Percentiles rank a stretch among this genome's conserved stretches.
These are phyloP conservation scores for Pipra filicauda DNA, from an alignment of 2,113 vertebrate genomes.

Conservation along the genomic window DNA sequence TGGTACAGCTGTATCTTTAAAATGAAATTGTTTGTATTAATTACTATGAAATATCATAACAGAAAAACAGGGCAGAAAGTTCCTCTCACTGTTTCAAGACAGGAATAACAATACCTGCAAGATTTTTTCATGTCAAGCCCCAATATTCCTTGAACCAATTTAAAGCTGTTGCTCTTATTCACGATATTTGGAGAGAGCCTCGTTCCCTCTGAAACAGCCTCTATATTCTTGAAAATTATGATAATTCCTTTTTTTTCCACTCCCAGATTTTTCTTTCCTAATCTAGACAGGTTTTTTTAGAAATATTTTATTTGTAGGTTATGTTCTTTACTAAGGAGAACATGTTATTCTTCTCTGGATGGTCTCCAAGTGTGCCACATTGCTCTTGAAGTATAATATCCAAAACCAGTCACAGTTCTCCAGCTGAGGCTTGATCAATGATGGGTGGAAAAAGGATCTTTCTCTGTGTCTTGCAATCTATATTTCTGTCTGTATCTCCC, in stretches of 20 bases:
- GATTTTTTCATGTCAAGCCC: neutral
- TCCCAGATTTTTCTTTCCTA: neutral
- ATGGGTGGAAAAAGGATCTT: conserved; percentile 12
- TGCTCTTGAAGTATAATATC: conserved; percentile 22
- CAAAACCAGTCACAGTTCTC: conserved; percentile 1
- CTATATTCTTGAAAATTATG: neutral
- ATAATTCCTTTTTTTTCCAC: neutral
- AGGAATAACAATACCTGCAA: neutral
- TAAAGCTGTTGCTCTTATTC: neutral
- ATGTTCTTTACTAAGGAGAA: conserved; percentile 16
- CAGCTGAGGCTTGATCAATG: conserved; percentile 58
- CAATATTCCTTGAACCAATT: neutral
- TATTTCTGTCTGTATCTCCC: conserved; percentile 17
- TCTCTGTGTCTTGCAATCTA: conserved; percentile 13
- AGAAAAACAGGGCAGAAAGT: neutral
- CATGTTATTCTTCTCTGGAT: conserved; percentile 14
- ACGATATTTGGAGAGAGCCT: neutral
- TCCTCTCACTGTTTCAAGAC: neutral
- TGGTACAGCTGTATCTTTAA: neutral
- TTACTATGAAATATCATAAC: neutral
- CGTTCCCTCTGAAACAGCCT: neutral
- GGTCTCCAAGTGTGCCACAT: conserved; percentile 52
- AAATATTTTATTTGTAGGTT: neutral
- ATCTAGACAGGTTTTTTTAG: neutral
- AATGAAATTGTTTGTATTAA: neutral